These are phyloP conservation scores for Eufriesea mexicana DNA, from an alignment of 1,140 invertebrate species.

Conservation along the genomic window DNA sequence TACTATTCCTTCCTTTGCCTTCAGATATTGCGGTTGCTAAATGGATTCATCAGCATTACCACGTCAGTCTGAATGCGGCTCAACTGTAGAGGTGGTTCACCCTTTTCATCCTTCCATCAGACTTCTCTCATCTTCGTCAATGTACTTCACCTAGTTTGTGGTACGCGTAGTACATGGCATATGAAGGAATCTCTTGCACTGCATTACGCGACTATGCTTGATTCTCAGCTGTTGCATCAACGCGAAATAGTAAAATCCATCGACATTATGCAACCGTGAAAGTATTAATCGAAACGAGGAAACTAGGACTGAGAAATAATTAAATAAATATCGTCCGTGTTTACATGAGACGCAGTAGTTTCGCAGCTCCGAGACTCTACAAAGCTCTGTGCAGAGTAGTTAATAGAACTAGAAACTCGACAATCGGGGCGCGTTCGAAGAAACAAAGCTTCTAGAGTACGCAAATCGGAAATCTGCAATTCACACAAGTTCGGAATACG, in stretches of 20 bases:
- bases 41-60: conserved; percentile 78
- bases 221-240: no score
- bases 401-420: neutral
- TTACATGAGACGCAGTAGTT: no score
- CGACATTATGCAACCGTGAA: no score
- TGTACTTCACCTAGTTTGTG: neutral
- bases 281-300: no score
- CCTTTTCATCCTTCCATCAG: conserved; percentile 57
- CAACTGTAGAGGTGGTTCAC: conserved; percentile 40
- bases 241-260: neutral
- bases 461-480: conserved; percentile 13
- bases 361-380: no score
- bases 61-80: conserved; percentile 61
- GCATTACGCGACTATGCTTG: neutral
- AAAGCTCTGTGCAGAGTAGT: neutral
- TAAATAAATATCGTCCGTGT: no score
- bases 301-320: no score
- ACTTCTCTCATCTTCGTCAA: conserved; percentile 46
- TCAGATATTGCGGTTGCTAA: conserved; percentile 74
- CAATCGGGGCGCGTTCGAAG: neutral
- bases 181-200: neutral
- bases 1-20: conserved; percentile 51
- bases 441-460: neutral
- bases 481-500: conserved; percentile 1
- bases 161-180: no score